Evolutionary conservation across 2,797 vertebrate genomes (phyloP), one percentile per base, ranked within the genome.

Genomic region (Falco berigora): DNA sequence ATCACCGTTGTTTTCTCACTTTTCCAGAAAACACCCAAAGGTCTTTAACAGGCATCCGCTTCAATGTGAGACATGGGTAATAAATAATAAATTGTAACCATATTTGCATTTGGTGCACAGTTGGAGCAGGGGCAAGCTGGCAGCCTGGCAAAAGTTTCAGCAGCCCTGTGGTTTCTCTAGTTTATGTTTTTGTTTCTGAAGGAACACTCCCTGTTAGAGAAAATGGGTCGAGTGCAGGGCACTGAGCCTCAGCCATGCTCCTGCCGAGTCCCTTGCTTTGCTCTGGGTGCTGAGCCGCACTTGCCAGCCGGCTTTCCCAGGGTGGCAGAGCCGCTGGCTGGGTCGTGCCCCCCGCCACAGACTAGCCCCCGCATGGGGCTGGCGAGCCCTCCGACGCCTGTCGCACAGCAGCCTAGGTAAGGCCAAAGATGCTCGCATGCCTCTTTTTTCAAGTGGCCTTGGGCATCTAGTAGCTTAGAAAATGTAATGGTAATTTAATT

Each of bases 61-160:
- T 86, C 1, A 0, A 52, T 42, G 49, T n/a, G 88, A 61, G 68
- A 71, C 1, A 4, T 0, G 1, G 52, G 34, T 36, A 53, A 84
- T 90, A 82, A 92, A 82, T 64, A 91, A 72, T 74, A 71, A 88
- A 94, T 74, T 0, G 0, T 68, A 88, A 55, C 49, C 34, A 6
- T 64, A n/a, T 91, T 94, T 93, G 25, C 38, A 36, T 79, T 91
- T 91, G 38, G 49, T 27, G n/a, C n/a, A 13, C 46, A 20, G 47
- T 72, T 88, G 69, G 79, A 95, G 34, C 77, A 84, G 50, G 53
- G 55, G 73, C 82, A 81, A 63, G 55, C 55, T 34, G 38, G 40
- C 53, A 89, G 58, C 62, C 28, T 76, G 50, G 68, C 55, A 52
- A 32, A 94, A 91, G 46, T 69, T 88, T 94, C 46, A 50, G 49